Evolutionary conservation across 2,113 vertebrate genomes (phyloP), one percentile per base, ranked within the genome.

Genomic region (Mobula birostris): DNA sequence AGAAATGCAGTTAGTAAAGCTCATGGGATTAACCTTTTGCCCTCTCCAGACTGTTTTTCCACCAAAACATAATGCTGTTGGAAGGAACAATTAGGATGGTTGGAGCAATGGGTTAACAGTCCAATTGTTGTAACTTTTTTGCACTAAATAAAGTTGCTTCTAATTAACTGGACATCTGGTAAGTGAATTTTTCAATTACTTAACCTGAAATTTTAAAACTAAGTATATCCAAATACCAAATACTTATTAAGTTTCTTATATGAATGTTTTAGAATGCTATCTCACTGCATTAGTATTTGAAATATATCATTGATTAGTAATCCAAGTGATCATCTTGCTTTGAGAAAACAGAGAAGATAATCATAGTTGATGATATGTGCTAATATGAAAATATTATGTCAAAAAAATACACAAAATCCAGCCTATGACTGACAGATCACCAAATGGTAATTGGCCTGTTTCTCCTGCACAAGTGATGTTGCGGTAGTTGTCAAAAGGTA

Each of bases 31-130:
- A 92, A 92, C 88, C 61, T 70, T 48, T 58, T 70, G 61, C 66
- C 88, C 66, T 72, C 88, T 70, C 88, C 88, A 70, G 88, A 68
- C 66, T 70, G n/a, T 68, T 92, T 92, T 92, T 40, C 88, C n/a
- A 70, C 88, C 88, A 68, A 92, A 72, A 72, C 66, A 32, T 63
- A 92, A 36, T 40, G 66, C 66, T 40, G 27, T 70, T 70, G n/a
- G 83, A 92, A 92, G 88, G n/a, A 92, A 17, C 66, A 92, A 92
- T 92, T 68, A 70, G 32, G 66, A 40, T 70, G 8, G 17, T 70
- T n/a, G 32, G 88, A 21, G 88, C 88, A 92, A 70, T 70, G 63
- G 32, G 66, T 92, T 70, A 92, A 70, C 32, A 70, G 88, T 40
- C n/a, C 66, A 72, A 68, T 92, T 92, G 66, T 92, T 36, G 24